A percentile compares a stretch with the other conserved stretches of the same genome.
These are phyloP conservation scores for Tortrix viridana DNA, from an alignment of 2,888 invertebrate genomes.

Conservation along the genomic window DNA sequence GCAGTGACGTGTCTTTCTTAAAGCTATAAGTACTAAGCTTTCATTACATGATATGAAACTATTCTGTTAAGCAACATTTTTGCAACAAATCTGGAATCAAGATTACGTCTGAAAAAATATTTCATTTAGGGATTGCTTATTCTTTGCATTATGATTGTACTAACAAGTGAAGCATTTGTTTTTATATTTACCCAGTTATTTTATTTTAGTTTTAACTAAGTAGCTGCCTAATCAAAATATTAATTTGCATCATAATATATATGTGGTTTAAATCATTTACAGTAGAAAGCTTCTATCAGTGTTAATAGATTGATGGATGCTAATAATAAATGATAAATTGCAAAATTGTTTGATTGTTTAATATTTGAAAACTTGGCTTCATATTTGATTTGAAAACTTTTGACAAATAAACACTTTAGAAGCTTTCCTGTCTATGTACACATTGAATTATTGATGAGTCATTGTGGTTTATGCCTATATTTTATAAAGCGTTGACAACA, in stretches of 20 bases:
- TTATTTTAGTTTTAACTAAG: slow-evolving; percentile 45
- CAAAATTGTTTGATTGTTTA: neutral
- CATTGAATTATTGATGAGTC: slow-evolving; percentile 44
- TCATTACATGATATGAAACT: too few species aligned
- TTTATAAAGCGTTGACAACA: neutral
- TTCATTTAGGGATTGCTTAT: slow-evolving; percentile 25
- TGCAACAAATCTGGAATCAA: neutral
- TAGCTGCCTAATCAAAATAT: slow-evolving; percentile 46
- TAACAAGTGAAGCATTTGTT: slow-evolving; percentile 30
- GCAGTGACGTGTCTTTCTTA: slow-evolving; percentile 11
- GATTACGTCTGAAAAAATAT: slow-evolving; percentile 13
- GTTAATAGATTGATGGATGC: neutral
- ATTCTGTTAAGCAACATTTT: too few species aligned
- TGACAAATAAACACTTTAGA: slow-evolving; percentile 51
- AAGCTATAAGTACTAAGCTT: neutral
- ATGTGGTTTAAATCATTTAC: slow-evolving; percentile 40
- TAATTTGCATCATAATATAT: slow-evolving; percentile 44
- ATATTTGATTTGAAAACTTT: neutral
- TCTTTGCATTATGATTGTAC: slow-evolving; percentile 28
- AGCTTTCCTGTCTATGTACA: slow-evolving; percentile 49
- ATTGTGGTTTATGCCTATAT: slow-evolving; percentile 1
- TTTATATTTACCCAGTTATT: slow-evolving; percentile 42
- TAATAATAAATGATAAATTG: neutral
- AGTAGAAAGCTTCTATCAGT: slow-evolving; percentile 67
- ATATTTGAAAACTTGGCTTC: neutral